These are phyloP conservation scores for Poeciliopsis turneri DNA, from an alignment of 2,797 vertebrate genomes.

Conservation along the genomic window DNA sequence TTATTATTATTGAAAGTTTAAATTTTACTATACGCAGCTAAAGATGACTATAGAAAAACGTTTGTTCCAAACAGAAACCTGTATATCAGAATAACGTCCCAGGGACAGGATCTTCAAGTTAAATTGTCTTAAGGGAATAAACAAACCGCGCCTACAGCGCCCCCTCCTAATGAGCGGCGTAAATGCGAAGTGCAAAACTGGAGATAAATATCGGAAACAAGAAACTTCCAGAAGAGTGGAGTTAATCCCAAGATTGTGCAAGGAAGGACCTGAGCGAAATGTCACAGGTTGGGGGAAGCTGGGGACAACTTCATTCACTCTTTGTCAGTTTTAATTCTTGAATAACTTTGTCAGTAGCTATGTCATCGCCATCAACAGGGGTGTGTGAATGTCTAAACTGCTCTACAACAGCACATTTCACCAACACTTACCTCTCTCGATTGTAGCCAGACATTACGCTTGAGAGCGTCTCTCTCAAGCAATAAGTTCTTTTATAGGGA, in stretches of 20 bases:
- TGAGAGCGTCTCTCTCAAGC: no score
- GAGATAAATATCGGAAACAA: constrained; percentile 13
- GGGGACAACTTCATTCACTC: not conserved
- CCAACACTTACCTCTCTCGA: constrained; percentile 19
- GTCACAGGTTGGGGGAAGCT: not conserved
- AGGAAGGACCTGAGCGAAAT: not conserved
- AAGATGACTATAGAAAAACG: not conserved
- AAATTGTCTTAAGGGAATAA: constrained; percentile 3
- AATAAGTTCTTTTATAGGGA: not conserved
- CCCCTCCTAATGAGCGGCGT: constrained; percentile 40
- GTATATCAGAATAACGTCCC: not conserved
- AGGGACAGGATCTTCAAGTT: constrained; percentile 40
- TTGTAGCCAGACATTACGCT: not conserved
- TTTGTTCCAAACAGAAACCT: not conserved
- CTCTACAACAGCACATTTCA: not conserved
- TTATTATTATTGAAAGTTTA: not conserved
- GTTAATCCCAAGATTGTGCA: not conserved
- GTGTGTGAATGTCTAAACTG: not conserved
- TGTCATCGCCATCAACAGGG: not conserved
- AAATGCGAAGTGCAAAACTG: constrained; percentile 24
- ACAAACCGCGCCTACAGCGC: constrained; percentile 42
- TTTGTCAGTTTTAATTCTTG: not conserved
- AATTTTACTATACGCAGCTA: not conserved
- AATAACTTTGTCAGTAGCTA: not conserved
- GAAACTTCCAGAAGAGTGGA: not conserved